phyloP scores from a whole-genome alignment of 1,140 invertebrate species.

The Drosophila orena region DNA sequence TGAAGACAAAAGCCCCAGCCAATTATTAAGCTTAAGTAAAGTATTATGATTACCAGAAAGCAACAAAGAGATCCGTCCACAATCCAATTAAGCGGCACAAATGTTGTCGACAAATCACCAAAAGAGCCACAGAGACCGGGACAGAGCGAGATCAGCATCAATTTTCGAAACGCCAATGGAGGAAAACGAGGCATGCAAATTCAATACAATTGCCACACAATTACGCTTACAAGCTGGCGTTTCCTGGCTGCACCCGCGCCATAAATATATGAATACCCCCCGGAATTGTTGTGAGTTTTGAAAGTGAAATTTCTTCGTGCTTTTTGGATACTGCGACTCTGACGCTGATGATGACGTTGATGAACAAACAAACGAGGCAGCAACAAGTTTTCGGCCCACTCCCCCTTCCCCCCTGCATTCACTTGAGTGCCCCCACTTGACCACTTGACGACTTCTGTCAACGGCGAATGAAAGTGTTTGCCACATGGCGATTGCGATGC shows the following conservation, averaged over 20 bases:
- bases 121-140: slow-evolving; percentile 12
- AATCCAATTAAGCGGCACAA: slow-evolving; percentile 45
- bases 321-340: slow-evolving; percentile 10
- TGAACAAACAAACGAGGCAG: slow-evolving; percentile 52
- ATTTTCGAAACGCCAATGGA: slow-evolving; percentile 35
- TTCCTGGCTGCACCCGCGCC: slow-evolving; percentile 51
- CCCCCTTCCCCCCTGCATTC: not conserved
- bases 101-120: slow-evolving; percentile 77
- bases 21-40: slow-evolving; percentile 40
- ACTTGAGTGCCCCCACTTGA: slow-evolving; percentile 28
- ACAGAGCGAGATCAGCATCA: slow-evolving; percentile 13
- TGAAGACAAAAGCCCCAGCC: slow-evolving; percentile 23
- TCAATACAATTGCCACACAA: slow-evolving; percentile 44
- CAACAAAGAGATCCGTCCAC: slow-evolving; percentile 37
- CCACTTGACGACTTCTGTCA: slow-evolving; percentile 52
- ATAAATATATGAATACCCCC: slow-evolving; percentile 40
- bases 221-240: slow-evolving; percentile 34
- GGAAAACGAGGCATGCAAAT: slow-evolving; percentile 36
- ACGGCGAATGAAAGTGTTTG: slow-evolving; percentile 50
- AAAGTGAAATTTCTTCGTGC: slow-evolving; percentile 50
- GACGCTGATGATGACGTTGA: slow-evolving; percentile 47
- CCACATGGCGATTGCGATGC: slow-evolving; percentile 10
- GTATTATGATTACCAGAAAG: slow-evolving; percentile 31
- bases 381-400: slow-evolving; percentile 44
- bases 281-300: slow-evolving; percentile 49